Percentiles rank a stretch among this genome's conserved stretches.
Evolutionary conservation across 2,888 invertebrate species (phyloP).

Genomic region (Nesidiocoris tenuis): DNA sequence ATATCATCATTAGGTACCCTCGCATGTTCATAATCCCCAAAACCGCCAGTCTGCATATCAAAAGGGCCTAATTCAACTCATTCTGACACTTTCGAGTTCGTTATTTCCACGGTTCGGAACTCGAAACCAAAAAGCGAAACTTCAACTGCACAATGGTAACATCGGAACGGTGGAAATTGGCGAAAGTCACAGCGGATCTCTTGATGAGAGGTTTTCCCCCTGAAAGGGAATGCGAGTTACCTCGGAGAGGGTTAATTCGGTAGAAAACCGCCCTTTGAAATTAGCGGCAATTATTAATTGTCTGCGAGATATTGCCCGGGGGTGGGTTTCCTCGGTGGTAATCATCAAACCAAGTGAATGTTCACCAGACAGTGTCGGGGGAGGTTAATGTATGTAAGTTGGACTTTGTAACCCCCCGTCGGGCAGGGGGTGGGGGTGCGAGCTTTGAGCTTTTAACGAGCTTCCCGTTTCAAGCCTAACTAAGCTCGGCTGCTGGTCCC

Average conservation of each 20-base stretch:
- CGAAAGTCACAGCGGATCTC: neutral
- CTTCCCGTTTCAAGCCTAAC: conserved; percentile 39
- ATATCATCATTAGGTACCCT: too few species aligned
- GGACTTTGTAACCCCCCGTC: conserved; percentile 28
- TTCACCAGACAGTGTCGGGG: neutral
- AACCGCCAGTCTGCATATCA: too few species aligned
- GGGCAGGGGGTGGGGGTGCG: conserved; percentile 11
- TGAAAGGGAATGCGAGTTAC: too few species aligned
- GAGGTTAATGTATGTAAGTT: conserved; percentile 38
- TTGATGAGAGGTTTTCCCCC: neutral
- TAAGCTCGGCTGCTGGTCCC: conserved; percentile 8
- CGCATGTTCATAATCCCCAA: too few species aligned
- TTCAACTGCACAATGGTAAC: too few species aligned
- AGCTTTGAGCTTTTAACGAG: conserved; percentile 39
- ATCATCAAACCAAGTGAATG: neutral
- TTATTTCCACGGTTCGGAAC: too few species aligned
- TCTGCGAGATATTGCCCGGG: neutral
- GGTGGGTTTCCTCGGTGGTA: conserved; percentile 7
- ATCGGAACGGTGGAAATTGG: too few species aligned
- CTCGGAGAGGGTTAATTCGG: neutral
- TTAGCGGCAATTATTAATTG: conserved; percentile 30
- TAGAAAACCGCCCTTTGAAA: conserved; percentile 24
- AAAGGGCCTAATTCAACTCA: too few species aligned
- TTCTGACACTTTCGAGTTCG: too few species aligned
- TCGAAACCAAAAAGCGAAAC: too few species aligned